These are phyloP conservation scores for Perodicticus potto DNA, from an alignment of 2,797 vertebrate species.

Conservation along the genomic window DNA sequence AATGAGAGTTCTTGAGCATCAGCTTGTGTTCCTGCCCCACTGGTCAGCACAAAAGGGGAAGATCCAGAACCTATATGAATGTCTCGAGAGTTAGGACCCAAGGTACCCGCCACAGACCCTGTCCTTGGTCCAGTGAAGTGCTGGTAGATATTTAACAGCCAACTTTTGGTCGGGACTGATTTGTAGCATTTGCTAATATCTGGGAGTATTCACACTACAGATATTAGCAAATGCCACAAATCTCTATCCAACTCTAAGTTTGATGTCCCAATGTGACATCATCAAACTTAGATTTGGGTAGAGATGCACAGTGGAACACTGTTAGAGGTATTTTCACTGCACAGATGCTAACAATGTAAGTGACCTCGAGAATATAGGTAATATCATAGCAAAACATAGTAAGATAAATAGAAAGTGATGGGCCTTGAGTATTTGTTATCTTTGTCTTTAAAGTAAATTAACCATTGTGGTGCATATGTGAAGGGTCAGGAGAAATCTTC, in stretches of 20 bases:
- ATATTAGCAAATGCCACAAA: no score
- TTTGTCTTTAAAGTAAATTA: slow-evolving; percentile 34
- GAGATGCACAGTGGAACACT: neutral
- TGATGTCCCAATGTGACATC: neutral
- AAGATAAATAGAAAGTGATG: neutral
- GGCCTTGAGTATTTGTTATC: neutral
- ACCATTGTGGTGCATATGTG: no score
- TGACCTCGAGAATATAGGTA: neutral
- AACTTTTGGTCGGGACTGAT: neutral
- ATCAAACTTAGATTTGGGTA: neutral
- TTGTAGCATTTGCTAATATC: neutral
- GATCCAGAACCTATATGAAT: neutral
- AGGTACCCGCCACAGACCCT: neutral
- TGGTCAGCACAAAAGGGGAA: neutral
- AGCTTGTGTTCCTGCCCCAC: neutral
- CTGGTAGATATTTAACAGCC: neutral
- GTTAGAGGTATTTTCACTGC: neutral
- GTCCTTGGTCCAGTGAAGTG: neutral
- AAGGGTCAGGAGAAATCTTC: no score
- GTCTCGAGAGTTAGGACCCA: neutral
- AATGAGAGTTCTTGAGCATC: neutral
- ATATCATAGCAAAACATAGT: neutral
- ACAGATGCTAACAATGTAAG: neutral
- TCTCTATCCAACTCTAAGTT: no score
- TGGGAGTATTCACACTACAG: neutral